phyloP scores from a whole-genome alignment of 2,797 vertebrate genomes.

The Spatula versicolor region DNA sequence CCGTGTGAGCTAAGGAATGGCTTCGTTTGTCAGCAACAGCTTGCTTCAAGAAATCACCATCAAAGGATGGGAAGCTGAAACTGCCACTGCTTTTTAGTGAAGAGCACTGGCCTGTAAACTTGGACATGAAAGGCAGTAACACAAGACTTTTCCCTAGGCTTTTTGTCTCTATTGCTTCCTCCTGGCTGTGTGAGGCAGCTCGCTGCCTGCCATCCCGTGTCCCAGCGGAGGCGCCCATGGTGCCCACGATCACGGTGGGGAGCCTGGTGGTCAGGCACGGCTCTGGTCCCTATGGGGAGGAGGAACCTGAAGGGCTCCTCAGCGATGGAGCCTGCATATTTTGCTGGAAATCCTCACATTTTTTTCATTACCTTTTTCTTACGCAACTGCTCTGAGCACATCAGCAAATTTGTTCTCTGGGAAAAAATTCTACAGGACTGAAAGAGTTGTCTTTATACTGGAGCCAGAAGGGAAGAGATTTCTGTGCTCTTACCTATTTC shows the following conservation, averaged over 20 bases:
- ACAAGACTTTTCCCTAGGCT: not conserved
- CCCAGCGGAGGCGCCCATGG: fast-evolving
- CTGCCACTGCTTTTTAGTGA: not conserved
- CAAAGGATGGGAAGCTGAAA: not conserved
- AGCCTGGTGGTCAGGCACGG: fast-evolving
- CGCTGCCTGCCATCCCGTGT: not conserved
- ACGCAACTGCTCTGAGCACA: not conserved
- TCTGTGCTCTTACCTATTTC: not conserved
- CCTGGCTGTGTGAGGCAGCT: not conserved
- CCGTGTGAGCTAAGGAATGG: not conserved
- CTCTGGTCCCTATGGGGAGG: not conserved
- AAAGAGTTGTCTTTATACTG: not conserved
- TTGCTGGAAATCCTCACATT: not conserved
- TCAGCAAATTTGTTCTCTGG: not conserved
- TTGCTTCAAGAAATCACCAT: not conserved
- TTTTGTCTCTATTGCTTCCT: not conserved
- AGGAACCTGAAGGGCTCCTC: not conserved
- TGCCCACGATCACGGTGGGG: fast-evolving
- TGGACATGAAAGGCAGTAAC: not conserved
- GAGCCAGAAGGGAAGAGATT: not conserved
- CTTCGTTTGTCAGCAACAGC: not conserved
- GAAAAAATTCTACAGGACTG: not conserved
- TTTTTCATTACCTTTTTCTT: not conserved
- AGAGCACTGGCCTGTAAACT: not conserved
- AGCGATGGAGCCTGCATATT: not conserved